Base-by-base conservation (phyloP, 2,113 vertebrate species). In the Aegotheles bennettii region DNA sequence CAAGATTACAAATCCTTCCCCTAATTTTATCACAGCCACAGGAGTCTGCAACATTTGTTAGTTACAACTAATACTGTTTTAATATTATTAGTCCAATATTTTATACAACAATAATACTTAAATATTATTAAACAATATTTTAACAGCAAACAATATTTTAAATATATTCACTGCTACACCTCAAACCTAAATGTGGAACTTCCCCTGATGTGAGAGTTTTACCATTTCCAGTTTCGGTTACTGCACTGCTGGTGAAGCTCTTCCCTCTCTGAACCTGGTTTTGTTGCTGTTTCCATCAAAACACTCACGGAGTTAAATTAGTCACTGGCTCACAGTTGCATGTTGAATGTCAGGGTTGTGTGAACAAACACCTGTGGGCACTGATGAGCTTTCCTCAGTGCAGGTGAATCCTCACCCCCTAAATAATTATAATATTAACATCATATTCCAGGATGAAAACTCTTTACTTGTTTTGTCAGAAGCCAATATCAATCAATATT, bases 351-450 rank as follows among this genome's bases (percentile, higher is more conserved):
- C 24, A 86, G 9, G 64, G 48, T 2, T 5, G 5, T 50, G 60
- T 54, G 74, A 69, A 14, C 54, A 81, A 64, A 87, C 16, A 28
- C 1, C 12, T 33, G 11, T 20, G 2, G 35, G 82, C 50, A 60
- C 26, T 11, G 11, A 16, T 1, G 1, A 25, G 4, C 19, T 31
- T 17, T 47, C 36, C 71, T 47, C 50, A 25, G 0, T 14, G 33
- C 33, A 9, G 50, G 45, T 3, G 8, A 38, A n/a, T 60, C 35
- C n/a, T 63, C 54, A 18, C 19, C 25, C 35, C 69, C 40, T 33
- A 28, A 64, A 18, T 23, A 23, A 24, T 33, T 7, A 4, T 1
- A 51, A 7, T 35, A 28, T 53, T 38, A 45, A 12, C 10, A 6
- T 13, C 9, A 2, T 2, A 6, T 16, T 56, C 28, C 50, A 54